These are phyloP conservation scores for Plumapathes pennacea DNA, from an alignment of 92 coral and sea anemone species.

Conservation along the genomic window DNA sequence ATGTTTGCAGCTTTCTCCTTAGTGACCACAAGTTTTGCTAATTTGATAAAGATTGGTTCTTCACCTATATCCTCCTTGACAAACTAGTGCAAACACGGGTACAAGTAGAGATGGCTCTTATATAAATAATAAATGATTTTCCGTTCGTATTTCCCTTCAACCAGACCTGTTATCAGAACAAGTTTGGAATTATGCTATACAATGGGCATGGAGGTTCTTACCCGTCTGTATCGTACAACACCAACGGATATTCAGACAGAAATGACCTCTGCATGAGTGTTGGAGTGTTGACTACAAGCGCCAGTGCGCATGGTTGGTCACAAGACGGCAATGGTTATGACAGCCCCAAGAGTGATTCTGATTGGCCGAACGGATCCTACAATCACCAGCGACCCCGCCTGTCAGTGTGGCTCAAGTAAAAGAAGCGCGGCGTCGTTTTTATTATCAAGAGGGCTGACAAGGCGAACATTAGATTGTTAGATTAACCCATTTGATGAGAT, in stretches of 20 bases:
- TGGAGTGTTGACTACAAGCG: constrained; percentile 60
- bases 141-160: not conserved
- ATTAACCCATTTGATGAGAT: no score
- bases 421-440: no score
- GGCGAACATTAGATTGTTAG: no score
- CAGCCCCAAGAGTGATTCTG: constrained; percentile 72
- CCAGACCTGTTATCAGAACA: constrained; percentile 76
- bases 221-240: constrained; percentile 56
- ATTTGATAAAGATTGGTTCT: no score
- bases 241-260: constrained; percentile 34
- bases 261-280: constrained; percentile 83
- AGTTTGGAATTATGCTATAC: constrained; percentile 65
- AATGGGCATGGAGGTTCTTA: constrained; percentile 71
- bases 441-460: no score
- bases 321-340: constrained; percentile 78
- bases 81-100: no score
- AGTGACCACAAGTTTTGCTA: no score
- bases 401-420: constrained; percentile 81
- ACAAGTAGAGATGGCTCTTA: no score
- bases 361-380: constrained; percentile 76
- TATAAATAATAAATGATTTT: no score
- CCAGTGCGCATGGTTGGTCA: constrained; percentile 77
- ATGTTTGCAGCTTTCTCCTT: no score
- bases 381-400: constrained; percentile 63
- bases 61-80: no score